Evolutionary conservation across 2,113 vertebrate genomes (phyloP), one percentile per base, ranked within the genome.

Genomic region (Eretmochelys imbricata): DNA sequence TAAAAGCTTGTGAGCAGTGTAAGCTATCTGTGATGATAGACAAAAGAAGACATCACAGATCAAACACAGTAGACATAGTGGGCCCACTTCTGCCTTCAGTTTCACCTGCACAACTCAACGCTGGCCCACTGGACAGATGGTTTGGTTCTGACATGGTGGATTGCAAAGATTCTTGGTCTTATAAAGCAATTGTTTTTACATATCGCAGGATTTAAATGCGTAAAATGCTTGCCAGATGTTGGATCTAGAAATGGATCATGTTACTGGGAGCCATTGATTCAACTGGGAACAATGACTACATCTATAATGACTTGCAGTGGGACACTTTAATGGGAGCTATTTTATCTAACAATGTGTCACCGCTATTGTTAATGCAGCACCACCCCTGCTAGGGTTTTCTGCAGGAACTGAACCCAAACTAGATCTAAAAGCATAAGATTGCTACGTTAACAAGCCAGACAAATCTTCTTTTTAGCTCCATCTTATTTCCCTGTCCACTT

Each of bases 101-200:
- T 89, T 50, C 54, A 55, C 72, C 75, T 0, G 0, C 35, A 35
- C 79, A 96, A 94, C 97, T 96, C 96, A 9, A 4, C 53, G 42
- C 95, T 94, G 93, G 93, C 94, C 95, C 96, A 97, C 96, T 90
- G 89, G 98, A 97, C 98, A 98, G 98, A 98, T 98, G 98, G 97
- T 98, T 98, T 97, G 95, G 95, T 97, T 98, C 98, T 94, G 98
- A 98, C 98, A 98, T 98, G 98, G 98, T 97, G 97, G 97, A 98
- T 98, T 98, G 97, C 95, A 97, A 96, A 97, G 97, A 97, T 98
- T 98, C 96, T 98, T 98, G 94, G 97, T 98, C 97, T 97, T 98
- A 98, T 90, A 93, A 98, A 98, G 98, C 97, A 98, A 98, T 98
- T 97, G 96, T 97, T 98, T 97, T 97, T 98, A 97, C 97, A 98